Evolutionary conservation across 2,797 vertebrate species (phyloP).

Genomic region (Gouania willdenowi): DNA sequence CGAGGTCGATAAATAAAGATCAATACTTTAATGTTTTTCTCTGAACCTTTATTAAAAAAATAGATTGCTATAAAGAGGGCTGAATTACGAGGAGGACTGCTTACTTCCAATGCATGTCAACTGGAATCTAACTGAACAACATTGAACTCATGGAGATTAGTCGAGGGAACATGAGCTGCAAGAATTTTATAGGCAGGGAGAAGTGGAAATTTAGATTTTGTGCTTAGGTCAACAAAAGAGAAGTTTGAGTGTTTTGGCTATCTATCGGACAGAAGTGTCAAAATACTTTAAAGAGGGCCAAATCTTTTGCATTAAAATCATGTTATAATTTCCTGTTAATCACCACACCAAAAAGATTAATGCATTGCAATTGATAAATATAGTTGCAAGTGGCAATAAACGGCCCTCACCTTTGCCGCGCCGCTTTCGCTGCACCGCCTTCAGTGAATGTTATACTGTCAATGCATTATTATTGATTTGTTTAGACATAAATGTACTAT

Average conservation of each 20-base stretch:
- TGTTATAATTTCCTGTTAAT: too few relatives aligned
- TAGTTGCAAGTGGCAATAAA: too few relatives aligned
- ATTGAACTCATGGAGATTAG: constrained; percentile 77
- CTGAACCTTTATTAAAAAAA: constrained; percentile 88
- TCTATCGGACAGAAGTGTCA: too few relatives aligned
- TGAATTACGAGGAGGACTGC: constrained; percentile 78
- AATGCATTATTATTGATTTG: too few relatives aligned
- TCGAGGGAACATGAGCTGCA: constrained; percentile 64
- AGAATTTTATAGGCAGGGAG: constrained; percentile 11
- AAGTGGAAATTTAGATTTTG: constrained; percentile 15
- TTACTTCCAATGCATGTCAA: constrained; percentile 83
- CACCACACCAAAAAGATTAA: too few relatives aligned
- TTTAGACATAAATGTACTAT: too few relatives aligned
- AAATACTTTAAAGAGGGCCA: too few relatives aligned
- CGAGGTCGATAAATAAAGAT: constrained; percentile 91
- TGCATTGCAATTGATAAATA: too few relatives aligned
- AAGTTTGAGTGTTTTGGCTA: constrained; percentile 22
- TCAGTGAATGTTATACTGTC: too few relatives aligned
- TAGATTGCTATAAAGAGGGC: constrained; percentile 85
- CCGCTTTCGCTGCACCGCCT: too few relatives aligned
- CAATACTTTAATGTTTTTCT: constrained; percentile 90
- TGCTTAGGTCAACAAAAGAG: constrained; percentile 18
- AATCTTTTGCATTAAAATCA: too few relatives aligned
- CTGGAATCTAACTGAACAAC: constrained; percentile 85
- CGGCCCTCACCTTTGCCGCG: too few relatives aligned